A percentile compares a stretch with the other conserved stretches of the same genome.
These are phyloP conservation scores for Helicoverpa zea DNA, from an alignment of 1,140 invertebrate species.

Conservation along the genomic window DNA sequence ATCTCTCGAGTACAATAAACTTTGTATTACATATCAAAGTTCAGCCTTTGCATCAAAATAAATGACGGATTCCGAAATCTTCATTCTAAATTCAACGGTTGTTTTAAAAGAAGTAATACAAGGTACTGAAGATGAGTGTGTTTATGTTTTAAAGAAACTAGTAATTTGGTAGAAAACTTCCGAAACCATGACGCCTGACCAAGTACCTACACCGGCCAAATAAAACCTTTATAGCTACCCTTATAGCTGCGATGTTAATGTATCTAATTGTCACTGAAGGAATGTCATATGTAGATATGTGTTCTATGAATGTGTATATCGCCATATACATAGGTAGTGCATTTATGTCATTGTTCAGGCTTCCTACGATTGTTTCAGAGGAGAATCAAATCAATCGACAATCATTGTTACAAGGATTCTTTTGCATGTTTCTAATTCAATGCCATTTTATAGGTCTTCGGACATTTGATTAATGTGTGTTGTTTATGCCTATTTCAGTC, in stretches of 20 bases:
- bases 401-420: conserved; percentile 50
- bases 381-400: conserved; percentile 42
- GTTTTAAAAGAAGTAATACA: no score
- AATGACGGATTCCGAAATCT: no score
- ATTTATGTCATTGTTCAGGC: conserved; percentile 46
- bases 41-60: no score
- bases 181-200: no score
- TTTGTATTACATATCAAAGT: background rate
- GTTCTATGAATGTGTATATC: background rate
- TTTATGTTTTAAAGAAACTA: no score
- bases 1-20: conserved; percentile 9
- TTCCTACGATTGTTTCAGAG: conserved; percentile 57
- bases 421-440: background rate
- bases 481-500: background rate
- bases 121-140: no score
- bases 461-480: background rate
- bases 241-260: no score
- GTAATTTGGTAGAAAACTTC: no score
- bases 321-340: background rate
- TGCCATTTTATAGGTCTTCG: background rate
- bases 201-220: no score
- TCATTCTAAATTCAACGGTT: no score
- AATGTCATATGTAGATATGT: background rate
- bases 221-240: no score
- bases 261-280: no score